phyloP scores from a whole-genome alignment of 2,113 vertebrate species.

The Irena cyanogastra region DNA sequence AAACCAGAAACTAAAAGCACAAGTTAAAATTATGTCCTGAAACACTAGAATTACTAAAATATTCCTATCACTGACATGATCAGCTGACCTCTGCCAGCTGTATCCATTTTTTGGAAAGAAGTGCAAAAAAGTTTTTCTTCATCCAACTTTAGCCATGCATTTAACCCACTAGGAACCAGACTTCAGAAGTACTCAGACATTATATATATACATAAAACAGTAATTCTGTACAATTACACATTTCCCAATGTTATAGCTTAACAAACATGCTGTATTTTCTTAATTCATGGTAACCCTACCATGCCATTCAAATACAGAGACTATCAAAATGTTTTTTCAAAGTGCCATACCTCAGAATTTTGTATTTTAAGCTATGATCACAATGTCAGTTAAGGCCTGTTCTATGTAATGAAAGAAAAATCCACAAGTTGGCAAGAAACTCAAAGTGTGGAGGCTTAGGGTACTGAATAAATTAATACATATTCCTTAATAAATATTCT shows the following conservation, averaged over 20 bases:
- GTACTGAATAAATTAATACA: neutral
- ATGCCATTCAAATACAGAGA: slow-evolving; percentile 65
- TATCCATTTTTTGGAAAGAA: slow-evolving; percentile 53
- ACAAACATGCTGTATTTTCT: slow-evolving; percentile 68
- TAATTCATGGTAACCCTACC: slow-evolving; percentile 57
- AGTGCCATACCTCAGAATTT: slow-evolving; percentile 54
- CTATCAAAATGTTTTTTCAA: slow-evolving; percentile 63
- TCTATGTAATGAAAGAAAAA: slow-evolving; percentile 51
- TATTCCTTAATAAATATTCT: neutral
- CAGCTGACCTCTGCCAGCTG: slow-evolving; percentile 22
- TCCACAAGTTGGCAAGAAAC: slow-evolving; percentile 6
- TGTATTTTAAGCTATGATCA: slow-evolving; percentile 16
- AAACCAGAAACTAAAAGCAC: slow-evolving; percentile 11
- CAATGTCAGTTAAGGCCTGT: slow-evolving; percentile 60
- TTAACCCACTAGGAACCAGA: slow-evolving; percentile 45
- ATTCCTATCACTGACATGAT: slow-evolving; percentile 23
- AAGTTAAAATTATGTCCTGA: slow-evolving; percentile 7
- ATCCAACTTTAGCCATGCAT: slow-evolving; percentile 29
- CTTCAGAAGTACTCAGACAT: slow-evolving; percentile 41
- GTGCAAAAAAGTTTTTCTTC: slow-evolving; percentile 57
- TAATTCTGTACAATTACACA: slow-evolving; percentile 58
- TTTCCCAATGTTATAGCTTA: slow-evolving; percentile 62
- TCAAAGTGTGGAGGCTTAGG: neutral
- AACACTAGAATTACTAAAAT: slow-evolving; percentile 5
- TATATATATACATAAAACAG: slow-evolving; percentile 42